Percentiles rank a stretch among this genome's conserved stretches.
Conservation (phyloP, 2,113 vertebrate species). For the Hucho hucho region DNA sequence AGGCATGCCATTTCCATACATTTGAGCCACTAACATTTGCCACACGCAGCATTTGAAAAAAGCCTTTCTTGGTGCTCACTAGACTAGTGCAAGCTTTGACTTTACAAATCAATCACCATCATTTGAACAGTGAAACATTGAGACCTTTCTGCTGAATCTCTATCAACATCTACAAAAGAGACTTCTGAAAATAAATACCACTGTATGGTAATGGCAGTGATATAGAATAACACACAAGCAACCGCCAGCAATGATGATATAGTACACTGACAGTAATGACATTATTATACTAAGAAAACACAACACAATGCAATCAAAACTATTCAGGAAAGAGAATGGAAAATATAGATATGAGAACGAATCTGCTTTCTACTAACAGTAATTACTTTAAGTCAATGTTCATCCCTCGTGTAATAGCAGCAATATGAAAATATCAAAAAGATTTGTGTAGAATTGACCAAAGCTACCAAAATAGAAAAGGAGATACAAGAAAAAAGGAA, state of each 20-base stretch:
- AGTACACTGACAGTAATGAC: background rate
- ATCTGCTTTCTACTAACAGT: background rate
- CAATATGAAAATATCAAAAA: background rate
- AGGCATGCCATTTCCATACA: background rate
- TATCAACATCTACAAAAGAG: background rate
- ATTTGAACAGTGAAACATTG: background rate
- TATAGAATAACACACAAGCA: background rate
- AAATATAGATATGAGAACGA: background rate
- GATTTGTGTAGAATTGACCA: no score
- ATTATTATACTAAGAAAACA: background rate
- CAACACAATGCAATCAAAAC: background rate
- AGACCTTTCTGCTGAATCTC: background rate
- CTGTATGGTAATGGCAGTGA: conserved; percentile 2
- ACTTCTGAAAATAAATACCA: background rate
- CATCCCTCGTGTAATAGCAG: background rate
- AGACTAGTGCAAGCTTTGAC: background rate
- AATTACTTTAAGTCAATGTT: background rate
- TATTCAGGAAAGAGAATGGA: background rate
- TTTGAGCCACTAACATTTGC: background rate
- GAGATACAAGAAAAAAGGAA: background rate
- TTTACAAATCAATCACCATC: background rate
- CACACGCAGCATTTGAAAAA: background rate
- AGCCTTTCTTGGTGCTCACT: background rate
- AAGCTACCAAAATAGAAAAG: background rate
- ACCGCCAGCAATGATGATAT: background rate